Percentiles rank a stretch among this genome's conserved stretches.
These are phyloP conservation scores for Busseola fusca DNA, from an alignment of 2,888 invertebrate genomes.

Conservation along the genomic window DNA sequence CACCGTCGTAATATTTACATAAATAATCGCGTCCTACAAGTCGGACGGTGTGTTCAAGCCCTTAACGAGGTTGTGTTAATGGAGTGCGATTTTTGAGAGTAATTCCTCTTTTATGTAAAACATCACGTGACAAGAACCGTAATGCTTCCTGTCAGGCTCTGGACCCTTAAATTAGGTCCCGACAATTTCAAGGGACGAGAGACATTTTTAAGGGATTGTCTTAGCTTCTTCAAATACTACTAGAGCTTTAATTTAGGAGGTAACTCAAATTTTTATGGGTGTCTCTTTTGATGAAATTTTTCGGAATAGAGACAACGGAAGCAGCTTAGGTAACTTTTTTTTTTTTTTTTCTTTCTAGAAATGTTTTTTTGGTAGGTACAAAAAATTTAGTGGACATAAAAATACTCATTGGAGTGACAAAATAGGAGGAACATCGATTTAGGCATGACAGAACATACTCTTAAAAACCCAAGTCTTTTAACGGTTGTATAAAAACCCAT, in stretches of 20 bases:
- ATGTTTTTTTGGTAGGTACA: neutral
- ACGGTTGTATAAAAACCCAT: neutral
- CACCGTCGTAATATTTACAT: slow-evolving; percentile 49
- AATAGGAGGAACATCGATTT: neutral
- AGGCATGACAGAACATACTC: neutral
- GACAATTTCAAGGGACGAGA: slow-evolving; percentile 13
- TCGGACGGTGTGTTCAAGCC: slow-evolving; percentile 34
- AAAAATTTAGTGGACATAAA: neutral
- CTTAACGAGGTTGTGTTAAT: slow-evolving; percentile 57
- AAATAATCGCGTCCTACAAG: slow-evolving; percentile 34
- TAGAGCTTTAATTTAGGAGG: neutral
- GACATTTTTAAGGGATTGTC: slow-evolving; percentile 7
- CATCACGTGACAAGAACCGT: slow-evolving; percentile 63
- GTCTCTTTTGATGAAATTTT: neutral
- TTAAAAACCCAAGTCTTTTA: neutral
- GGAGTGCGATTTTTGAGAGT: slow-evolving; percentile 64
- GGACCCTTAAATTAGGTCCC: neutral
- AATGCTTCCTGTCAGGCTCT: slow-evolving; percentile 43
- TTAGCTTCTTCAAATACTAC: slow-evolving; percentile 1
- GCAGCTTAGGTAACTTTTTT: no score
- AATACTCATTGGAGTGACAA: neutral
- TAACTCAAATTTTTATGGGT: neutral
- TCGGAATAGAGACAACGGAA: no score
- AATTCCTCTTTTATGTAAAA: slow-evolving; percentile 65
- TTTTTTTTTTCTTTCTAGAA: neutral